phyloP scores from a whole-genome alignment of 2,113 vertebrate species.

The Myotis yumanensis region DNA sequence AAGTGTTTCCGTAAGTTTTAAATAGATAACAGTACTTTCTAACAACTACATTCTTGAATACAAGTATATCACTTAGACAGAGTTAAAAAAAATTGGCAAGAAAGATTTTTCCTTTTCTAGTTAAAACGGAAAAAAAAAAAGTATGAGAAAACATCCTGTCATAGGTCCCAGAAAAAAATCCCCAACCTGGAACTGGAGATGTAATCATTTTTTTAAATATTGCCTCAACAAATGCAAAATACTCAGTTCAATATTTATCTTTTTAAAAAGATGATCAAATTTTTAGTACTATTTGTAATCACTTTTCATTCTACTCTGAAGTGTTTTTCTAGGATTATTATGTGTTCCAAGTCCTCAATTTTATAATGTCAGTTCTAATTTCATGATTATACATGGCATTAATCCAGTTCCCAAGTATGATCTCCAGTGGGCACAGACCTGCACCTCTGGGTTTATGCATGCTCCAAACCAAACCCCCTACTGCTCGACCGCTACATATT shows the following conservation, averaged over 20 bases:
- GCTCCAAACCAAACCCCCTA: constrained; percentile 67
- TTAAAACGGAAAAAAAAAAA: constrained; percentile 56
- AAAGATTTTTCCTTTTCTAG: constrained; percentile 80
- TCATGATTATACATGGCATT: constrained; percentile 64
- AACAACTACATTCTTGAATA: constrained; percentile 84
- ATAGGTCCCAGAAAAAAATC: constrained; percentile 73
- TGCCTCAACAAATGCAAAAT: constrained; percentile 61
- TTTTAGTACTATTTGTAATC: constrained; percentile 48
- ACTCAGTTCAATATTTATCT: constrained; percentile 47
- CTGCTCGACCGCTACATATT: constrained; percentile 56
- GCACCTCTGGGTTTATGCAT: constrained; percentile 54
- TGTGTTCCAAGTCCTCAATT: constrained; percentile 60
- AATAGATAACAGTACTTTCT: constrained; percentile 84
- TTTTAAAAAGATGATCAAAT: constrained; percentile 42
- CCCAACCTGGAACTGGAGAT: constrained; percentile 60
- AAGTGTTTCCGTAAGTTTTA: constrained; percentile 83
- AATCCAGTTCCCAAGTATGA: constrained; percentile 52
- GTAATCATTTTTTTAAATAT: constrained; percentile 67
- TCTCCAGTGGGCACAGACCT: constrained; percentile 73
- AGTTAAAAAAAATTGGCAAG: constrained; percentile 74
- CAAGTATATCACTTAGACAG: constrained; percentile 81
- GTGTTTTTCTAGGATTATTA: constrained; percentile 55
- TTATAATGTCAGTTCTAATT: constrained; percentile 62
- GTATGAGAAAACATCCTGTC: constrained; percentile 84
- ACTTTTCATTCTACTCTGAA: background rate